A percentile compares a stretch with the other conserved stretches of the same genome.
These are phyloP conservation scores for Epistrophella euchroma DNA, from an alignment of 2,888 invertebrate genomes.

Conservation along the genomic window DNA sequence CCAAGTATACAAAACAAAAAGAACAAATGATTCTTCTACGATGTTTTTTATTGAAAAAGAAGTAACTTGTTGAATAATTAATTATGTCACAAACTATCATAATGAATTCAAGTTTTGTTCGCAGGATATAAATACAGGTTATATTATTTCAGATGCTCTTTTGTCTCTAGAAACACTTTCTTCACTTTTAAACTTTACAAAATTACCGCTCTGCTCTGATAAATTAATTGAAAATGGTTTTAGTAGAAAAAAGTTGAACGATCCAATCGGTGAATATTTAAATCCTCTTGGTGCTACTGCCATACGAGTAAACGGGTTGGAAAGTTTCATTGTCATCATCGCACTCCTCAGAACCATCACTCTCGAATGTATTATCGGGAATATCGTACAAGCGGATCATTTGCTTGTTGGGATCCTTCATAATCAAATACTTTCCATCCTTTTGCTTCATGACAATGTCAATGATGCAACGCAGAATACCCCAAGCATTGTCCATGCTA, in stretches of 20 bases:
- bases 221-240: conserved; percentile 42
- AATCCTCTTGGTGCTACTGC: conserved; percentile 70
- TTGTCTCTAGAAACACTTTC: conserved; percentile 40
- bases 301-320: conserved; percentile 82
- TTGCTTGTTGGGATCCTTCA: conserved; percentile 99
- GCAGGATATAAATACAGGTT: conserved; percentile 44
- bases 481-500: conserved; percentile 99
- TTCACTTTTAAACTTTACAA: conserved; percentile 23
- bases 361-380: conserved; percentile 99
- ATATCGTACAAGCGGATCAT: conserved; percentile 98
- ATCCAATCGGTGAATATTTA: conserved; percentile 34
- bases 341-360: conserved; percentile 93
- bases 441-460: conserved; percentile 98
- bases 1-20: no score
- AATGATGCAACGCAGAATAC: conserved; percentile 97
- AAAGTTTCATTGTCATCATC: conserved; percentile 83
- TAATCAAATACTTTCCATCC: conserved; percentile 97
- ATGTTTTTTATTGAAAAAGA: conserved; percentile 71
- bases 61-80: conserved; percentile 62
- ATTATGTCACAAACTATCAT: conserved; percentile 60
- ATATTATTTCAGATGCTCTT: conserved; percentile 21
- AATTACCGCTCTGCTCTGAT: conserved; percentile 11
- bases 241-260: conserved; percentile 14
- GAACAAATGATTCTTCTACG: conserved; percentile 39
- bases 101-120: conserved; percentile 58